Percentiles rank a stretch among this genome's conserved stretches.
Evolutionary conservation across 2,888 invertebrate species (phyloP).

Genomic region (Halictus quadricinctus): DNA sequence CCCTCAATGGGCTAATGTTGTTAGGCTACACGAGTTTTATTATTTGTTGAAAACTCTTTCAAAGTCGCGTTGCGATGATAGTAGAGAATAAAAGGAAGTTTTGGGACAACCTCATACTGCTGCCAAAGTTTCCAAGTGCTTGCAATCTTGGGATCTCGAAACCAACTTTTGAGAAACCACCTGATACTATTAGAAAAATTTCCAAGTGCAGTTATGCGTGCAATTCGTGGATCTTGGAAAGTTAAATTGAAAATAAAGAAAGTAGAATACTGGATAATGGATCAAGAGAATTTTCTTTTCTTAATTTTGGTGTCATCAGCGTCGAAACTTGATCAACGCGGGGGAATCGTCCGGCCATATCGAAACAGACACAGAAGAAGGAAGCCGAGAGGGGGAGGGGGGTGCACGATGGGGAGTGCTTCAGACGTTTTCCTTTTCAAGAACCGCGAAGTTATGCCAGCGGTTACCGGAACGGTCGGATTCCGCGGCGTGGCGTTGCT

Average conservation of each 20-base stretch:
- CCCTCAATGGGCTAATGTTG: no score
- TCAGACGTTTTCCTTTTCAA: slow-evolving; percentile 54
- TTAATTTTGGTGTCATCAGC: no score
- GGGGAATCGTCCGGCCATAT: slow-evolving; percentile 29
- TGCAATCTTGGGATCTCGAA: neutral
- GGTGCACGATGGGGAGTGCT: slow-evolving; percentile 37
- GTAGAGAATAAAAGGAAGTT: neutral
- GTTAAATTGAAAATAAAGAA: neutral
- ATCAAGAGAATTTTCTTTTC: no score
- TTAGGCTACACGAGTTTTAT: no score
- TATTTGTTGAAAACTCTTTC: neutral
- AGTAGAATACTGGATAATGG: neutral
- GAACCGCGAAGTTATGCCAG: slow-evolving; percentile 54
- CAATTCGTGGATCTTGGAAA: neutral
- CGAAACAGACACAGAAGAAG: slow-evolving; percentile 27
- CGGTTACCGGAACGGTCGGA: slow-evolving; percentile 44
- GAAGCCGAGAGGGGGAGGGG: neutral
- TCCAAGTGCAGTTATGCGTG: neutral
- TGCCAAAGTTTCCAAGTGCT: neutral
- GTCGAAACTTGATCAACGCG: neutral
- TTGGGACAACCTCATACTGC: neutral
- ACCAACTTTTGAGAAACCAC: neutral
- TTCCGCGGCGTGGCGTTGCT: slow-evolving; percentile 15
- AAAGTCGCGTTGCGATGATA: neutral
- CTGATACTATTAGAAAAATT: neutral